Evolutionary conservation across 2,797 vertebrate species (phyloP), one percentile per base, ranked within the genome.

Genomic region (Tokudaia muenninki): DNA sequence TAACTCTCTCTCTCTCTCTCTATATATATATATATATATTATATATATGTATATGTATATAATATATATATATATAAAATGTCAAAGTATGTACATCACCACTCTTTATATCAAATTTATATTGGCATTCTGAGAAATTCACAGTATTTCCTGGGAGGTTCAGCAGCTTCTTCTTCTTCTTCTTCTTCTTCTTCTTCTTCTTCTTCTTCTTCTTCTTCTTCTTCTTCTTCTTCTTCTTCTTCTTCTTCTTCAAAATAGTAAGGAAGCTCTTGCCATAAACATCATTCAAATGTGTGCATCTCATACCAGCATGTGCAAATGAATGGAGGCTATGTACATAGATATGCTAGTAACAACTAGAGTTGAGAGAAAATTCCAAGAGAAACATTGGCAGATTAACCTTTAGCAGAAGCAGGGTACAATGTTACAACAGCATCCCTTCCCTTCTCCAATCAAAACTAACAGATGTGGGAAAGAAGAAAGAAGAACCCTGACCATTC

Each of bases 71-170:
- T 41, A 41, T 41, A 41, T 41, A n/a, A n/a, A n/a, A n/a, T n/a
- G n/a, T 47, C 47, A 47, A 95, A 74, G 74, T 83, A 97, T 94
- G 95, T 87, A 95, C 77, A 92, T 86, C 95, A 81, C 96, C 94
- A 95, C 92, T 92, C 97, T 98, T 98, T 98, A 94, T 98, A 98
- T 98, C 97, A 98, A 94, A 90, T 97, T 98, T 98, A 97, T 98
- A 97, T 94, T 83, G 87, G 91, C 86, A 57, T 96, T 97, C 95
- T 97, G 98, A 98, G 98, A 97, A 93, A 97, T 98, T 89, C 41
- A 95, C 95, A 96, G 88, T 94, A 96, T 97, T 98, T 98, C 75
- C 96, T 91, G n/a, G n/a, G n/a, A n/a, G n/a, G n/a, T n/a, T n/a
- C n/a, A n/a, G n/a, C n/a, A n/a, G 6, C 3, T 26, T 37, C 24